phyloP scores from a whole-genome alignment of 2,888 invertebrate species.

The Biston betularia region DNA sequence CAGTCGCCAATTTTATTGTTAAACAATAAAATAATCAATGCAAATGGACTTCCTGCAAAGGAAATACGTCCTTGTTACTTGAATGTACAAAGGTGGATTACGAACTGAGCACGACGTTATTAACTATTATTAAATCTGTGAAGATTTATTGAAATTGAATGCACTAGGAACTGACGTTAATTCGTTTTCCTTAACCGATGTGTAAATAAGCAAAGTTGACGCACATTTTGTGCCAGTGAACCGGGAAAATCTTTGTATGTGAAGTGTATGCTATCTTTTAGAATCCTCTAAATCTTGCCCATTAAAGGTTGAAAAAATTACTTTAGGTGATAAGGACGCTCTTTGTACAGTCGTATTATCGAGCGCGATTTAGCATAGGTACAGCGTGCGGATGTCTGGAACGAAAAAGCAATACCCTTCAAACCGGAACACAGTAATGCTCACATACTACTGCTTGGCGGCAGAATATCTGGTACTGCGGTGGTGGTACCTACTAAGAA shows the following conservation, averaged over 20 bases:
- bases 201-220: background rate
- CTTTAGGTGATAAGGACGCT: background rate
- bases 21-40: slow-evolving; percentile 11
- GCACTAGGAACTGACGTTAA: slow-evolving; percentile 1
- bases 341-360: no score
- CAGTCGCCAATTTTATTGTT: background rate
- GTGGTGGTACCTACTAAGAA: no score
- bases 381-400: no score
- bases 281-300: no score
- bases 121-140: no score
- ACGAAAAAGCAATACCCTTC: no score
- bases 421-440: no score
- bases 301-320: background rate
- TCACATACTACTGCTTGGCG: no score
- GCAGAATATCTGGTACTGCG: no score
- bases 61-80: background rate
- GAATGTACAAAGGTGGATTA: background rate
- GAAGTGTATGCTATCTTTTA: no score
- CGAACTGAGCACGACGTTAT: background rate
- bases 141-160: slow-evolving; percentile 3
- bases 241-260: background rate
- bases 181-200: slow-evolving; percentile 17
- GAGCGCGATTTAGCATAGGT: no score
- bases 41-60: slow-evolving; percentile 10
- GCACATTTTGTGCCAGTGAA: slow-evolving; percentile 1